phyloP scores from a whole-genome alignment of 2,888 invertebrate genomes.

The Drosophila crucigera region DNA sequence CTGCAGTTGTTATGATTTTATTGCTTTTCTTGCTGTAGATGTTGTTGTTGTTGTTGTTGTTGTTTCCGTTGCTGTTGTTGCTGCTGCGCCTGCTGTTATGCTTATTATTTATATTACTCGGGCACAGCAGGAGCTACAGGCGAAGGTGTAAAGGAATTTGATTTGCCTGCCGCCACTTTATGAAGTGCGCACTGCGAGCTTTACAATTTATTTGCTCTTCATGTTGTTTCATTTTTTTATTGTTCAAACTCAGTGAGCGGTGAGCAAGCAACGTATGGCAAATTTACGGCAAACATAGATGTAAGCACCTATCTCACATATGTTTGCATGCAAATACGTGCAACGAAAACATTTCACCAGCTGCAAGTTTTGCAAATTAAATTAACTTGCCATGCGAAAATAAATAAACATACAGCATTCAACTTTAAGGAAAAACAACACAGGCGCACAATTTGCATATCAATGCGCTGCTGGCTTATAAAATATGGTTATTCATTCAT shows the following conservation, averaged over 20 bases:
- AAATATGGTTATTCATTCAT: constrained; percentile 43
- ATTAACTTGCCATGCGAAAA: constrained; percentile 26
- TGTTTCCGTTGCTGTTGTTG: constrained; percentile 58
- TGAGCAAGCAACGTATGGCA: constrained; percentile 66
- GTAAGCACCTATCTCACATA: constrained; percentile 24
- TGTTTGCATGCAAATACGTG: not conserved
- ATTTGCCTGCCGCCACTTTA: constrained; percentile 64
- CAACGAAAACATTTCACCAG: constrained; percentile 21
- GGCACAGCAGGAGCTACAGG: constrained; percentile 38
- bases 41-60: constrained; percentile 54
- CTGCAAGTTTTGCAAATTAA: constrained; percentile 31
- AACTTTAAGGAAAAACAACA: constrained; percentile 23
- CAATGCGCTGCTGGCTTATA: constrained; percentile 44
- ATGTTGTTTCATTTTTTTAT: constrained; percentile 13
- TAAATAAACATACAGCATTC: constrained; percentile 21
- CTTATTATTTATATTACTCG: constrained; percentile 75
- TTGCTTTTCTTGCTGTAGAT: constrained; percentile 51
- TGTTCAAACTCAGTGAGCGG: constrained; percentile 68
- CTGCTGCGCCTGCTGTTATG: constrained; percentile 58
- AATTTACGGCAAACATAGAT: constrained; percentile 47
- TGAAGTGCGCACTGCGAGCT: constrained; percentile 73
- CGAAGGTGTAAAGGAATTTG: constrained; percentile 66
- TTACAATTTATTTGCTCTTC: constrained; percentile 61
- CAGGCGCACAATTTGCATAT: constrained; percentile 52
- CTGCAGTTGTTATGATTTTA: constrained; percentile 61